phyloP scores from a whole-genome alignment of 2,888 invertebrate species.

The Callinectes sapidus region DNA sequence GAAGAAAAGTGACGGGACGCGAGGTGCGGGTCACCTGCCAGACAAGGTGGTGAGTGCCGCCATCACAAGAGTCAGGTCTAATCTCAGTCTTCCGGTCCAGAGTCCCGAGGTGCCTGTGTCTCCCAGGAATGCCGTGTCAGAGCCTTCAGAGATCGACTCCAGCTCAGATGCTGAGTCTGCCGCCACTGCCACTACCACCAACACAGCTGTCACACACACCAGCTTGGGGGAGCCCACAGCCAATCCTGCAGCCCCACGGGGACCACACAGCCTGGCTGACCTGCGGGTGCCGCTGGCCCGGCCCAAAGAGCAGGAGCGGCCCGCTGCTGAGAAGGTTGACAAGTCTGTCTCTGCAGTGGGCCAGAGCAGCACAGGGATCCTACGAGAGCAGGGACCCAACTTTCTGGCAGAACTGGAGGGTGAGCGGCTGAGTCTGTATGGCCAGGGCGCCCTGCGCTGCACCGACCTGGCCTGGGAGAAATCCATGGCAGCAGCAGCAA shows the following conservation, averaged over 20 bases:
- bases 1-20: conserved; percentile 55
- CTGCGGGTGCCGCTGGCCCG: conserved; percentile 54
- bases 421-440: conserved; percentile 88
- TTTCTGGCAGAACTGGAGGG: conserved; percentile 92
- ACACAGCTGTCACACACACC: conserved; percentile 55
- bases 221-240: conserved; percentile 37
- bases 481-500: conserved; percentile 82
- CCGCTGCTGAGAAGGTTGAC: conserved; percentile 32
- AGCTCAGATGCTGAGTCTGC: conserved; percentile 61
- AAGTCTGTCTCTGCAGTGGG: conserved; percentile 28
- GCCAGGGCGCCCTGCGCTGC: conserved; percentile 85
- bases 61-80: conserved; percentile 62
- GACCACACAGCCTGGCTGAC: conserved; percentile 51
- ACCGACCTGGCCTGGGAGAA: conserved; percentile 73
- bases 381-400: conserved; percentile 83
- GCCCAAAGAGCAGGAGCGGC: conserved; percentile 54
- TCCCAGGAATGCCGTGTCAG: conserved; percentile 57
- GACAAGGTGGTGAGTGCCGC: conserved; percentile 65
- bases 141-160: conserved; percentile 58
- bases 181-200: conserved; percentile 59
- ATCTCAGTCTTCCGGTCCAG: conserved; percentile 66
- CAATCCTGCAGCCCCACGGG: neutral
- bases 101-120: conserved; percentile 55
- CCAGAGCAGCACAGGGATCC: conserved; percentile 56
- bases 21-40: conserved; percentile 52